Evolutionary conservation across 2,888 invertebrate species (phyloP).

Genomic region (Athalia cordata): DNA sequence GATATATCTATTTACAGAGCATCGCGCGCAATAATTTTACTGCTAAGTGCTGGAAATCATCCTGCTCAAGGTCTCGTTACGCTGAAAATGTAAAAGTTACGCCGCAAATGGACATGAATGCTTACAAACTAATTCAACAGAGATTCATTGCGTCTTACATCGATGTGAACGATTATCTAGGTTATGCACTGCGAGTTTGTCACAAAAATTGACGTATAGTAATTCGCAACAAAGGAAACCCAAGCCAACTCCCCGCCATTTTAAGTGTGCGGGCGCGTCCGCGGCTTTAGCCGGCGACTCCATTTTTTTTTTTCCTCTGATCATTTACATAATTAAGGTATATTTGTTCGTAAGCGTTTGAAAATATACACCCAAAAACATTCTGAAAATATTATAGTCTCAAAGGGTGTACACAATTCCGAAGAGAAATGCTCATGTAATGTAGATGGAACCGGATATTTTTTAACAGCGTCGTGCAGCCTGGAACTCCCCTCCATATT

Average conservation of each 20-base stretch:
- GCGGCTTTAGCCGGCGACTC: slow-evolving; percentile 66
- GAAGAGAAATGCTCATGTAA: slow-evolving; percentile 32
- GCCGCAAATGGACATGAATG: slow-evolving; percentile 53
- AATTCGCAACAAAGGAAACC: slow-evolving; percentile 44
- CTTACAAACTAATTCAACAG: slow-evolving; percentile 61
- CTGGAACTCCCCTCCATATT: slow-evolving; percentile 42
- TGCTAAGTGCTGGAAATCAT: slow-evolving; percentile 57
- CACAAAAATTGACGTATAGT: slow-evolving; percentile 35
- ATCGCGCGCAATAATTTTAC: slow-evolving; percentile 56
- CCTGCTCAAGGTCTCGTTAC: slow-evolving; percentile 64
- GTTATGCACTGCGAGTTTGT: slow-evolving; percentile 16
- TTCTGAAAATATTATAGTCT: slow-evolving; percentile 28
- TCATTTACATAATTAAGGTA: slow-evolving; percentile 43
- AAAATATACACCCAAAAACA: slow-evolving; percentile 32
- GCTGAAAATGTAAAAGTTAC: slow-evolving; percentile 65
- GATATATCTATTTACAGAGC: slow-evolving; percentile 62
- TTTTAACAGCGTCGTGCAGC: slow-evolving; percentile 39
- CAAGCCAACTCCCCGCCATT: slow-evolving; percentile 47
- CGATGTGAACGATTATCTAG: slow-evolving; percentile 49
- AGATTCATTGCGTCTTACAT: slow-evolving; percentile 50
- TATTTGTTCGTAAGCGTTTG: slow-evolving; percentile 25
- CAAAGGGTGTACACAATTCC: slow-evolving; percentile 21
- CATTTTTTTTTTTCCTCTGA: slow-evolving; percentile 57
- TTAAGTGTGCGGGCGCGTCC: slow-evolving; percentile 65
- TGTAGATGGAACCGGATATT: slow-evolving; percentile 38